Evolutionary conservation across 2,797 vertebrate genomes (phyloP), one percentile per base, ranked within the genome.

Genomic region (Ctenochaetus hawaiiensis): DNA sequence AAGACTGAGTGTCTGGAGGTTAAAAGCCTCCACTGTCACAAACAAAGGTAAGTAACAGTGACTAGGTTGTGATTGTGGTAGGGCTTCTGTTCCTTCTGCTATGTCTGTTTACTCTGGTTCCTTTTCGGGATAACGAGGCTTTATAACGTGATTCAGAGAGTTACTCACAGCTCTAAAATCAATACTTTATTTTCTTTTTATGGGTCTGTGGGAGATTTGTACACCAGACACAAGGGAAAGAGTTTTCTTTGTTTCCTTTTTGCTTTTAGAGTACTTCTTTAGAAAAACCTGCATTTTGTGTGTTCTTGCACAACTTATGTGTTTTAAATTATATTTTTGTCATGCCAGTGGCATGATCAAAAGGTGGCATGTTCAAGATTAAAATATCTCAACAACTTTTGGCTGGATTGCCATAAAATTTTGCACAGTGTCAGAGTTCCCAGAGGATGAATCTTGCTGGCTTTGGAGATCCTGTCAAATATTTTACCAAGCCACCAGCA

Each of bases 11-110:
- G 89, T 85, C 84, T 83, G 77, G 47, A 73, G 84, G 86, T 90
- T 91, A 89, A 93, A 89, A 88, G 80, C 83, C 75, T 77, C 56
- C 80, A 67, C 73, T 75, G 65, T 72, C 78, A 85, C 91, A 91
- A 90, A 94, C 87, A 92, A 91, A 93, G 77, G 90, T 91, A 94
- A 93, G 86, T 89, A 94, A 91, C 82, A 79, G 73, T 67, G 72
- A 90, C 82, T 84, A 65, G 83, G 81, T 77, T 90, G 91, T 84
- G 81, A 94, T 91, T 90, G 87, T 84, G 47, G 81, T 64, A 16
- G 51, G 61, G 74, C 83, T 78, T 68, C 77, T 86, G 73, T 76
- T 91, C 77, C 62, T 76, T 58, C 61, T 59, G 59, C n/a, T 77
- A 61, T 16, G 41, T 62, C 60, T 70, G 59, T 68, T 75, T 88